Percentiles rank a stretch among this genome's conserved stretches.
phyloP scores from a whole-genome alignment of 1,140 invertebrate species.

The Diplogasteroides magnus region DNA sequence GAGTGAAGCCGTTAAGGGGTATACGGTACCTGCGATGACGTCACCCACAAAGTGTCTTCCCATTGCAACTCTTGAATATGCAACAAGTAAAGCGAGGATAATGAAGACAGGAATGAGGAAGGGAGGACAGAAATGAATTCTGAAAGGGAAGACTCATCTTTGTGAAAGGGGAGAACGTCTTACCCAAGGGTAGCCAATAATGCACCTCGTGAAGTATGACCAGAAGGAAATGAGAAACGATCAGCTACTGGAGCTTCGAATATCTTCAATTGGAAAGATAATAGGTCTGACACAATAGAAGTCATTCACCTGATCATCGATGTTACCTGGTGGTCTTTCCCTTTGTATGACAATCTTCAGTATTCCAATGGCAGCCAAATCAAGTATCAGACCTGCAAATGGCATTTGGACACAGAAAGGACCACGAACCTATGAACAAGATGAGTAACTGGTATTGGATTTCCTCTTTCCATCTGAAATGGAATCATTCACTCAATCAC shows the following conservation, averaged over 20 bases:
- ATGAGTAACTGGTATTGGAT: constrained; percentile 24
- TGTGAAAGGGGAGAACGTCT: no score
- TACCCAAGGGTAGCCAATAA: constrained; percentile 63
- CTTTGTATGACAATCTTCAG: constrained; percentile 74
- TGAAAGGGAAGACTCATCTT: no score
- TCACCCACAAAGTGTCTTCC: constrained; percentile 81
- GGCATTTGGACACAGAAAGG: not conserved
- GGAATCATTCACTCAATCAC: not conserved
- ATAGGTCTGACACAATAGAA: constrained; percentile 50
- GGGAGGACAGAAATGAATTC: constrained; percentile 28
- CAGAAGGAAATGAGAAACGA: constrained; percentile 90
- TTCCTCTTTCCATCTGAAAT: constrained; percentile 13
- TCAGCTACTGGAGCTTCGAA: constrained; percentile 68
- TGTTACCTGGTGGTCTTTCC: constrained; percentile 68
- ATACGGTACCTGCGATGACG: constrained; percentile 73
- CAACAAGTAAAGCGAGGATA: constrained; percentile 67
- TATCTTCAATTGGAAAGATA: constrained; percentile 59
- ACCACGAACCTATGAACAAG: constrained; percentile 31
- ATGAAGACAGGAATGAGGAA: constrained; percentile 53
- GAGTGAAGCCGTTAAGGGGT: no score
- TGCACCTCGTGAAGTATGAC: constrained; percentile 80
- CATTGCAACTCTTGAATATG: constrained; percentile 72
- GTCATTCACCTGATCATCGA: constrained; percentile 67
- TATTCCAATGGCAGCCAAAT: constrained; percentile 75
- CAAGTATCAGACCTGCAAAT: constrained; percentile 72